phyloP scores from a whole-genome alignment of 2,113 vertebrate species.

The Cinclus mexicanus region DNA sequence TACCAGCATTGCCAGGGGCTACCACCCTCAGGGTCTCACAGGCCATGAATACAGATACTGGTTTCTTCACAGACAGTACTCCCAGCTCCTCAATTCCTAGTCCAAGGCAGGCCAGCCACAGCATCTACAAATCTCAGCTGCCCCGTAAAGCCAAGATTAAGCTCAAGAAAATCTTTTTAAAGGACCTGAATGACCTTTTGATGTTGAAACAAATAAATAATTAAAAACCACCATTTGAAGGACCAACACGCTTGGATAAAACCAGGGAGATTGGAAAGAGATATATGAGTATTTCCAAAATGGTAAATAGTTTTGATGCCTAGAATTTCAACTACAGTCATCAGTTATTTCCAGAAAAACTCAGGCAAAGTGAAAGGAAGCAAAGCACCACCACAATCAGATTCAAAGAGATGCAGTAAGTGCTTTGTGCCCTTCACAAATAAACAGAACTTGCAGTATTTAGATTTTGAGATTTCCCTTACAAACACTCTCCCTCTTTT shows the following conservation, averaged over 20 bases:
- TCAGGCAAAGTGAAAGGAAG: conserved; percentile 8
- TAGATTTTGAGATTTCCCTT: not conserved
- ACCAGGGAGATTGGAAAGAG: not conserved
- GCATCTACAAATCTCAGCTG: not conserved
- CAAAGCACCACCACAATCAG: not conserved
- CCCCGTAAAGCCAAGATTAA: not conserved
- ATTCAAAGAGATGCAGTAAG: not conserved
- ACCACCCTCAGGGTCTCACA: not conserved
- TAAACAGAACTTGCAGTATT: not conserved
- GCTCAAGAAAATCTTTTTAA: not conserved
- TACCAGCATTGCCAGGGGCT: not conserved
- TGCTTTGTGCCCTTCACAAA: not conserved
- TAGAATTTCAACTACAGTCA: conserved; percentile 20
- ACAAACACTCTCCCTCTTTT: not conserved
- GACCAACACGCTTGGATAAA: not conserved
- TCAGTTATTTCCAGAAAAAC: not conserved
- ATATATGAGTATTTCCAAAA: not conserved
- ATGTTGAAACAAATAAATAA: not conserved
- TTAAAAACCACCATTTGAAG: not conserved
- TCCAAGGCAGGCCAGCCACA: not conserved
- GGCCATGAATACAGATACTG: not conserved
- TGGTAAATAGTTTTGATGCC: not conserved
- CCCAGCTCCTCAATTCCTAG: not conserved
- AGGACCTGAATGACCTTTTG: not conserved
- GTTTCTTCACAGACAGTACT: not conserved